phyloP scores from a whole-genome alignment of 2,797 vertebrate genomes.

The Megalops cyprinoides region DNA sequence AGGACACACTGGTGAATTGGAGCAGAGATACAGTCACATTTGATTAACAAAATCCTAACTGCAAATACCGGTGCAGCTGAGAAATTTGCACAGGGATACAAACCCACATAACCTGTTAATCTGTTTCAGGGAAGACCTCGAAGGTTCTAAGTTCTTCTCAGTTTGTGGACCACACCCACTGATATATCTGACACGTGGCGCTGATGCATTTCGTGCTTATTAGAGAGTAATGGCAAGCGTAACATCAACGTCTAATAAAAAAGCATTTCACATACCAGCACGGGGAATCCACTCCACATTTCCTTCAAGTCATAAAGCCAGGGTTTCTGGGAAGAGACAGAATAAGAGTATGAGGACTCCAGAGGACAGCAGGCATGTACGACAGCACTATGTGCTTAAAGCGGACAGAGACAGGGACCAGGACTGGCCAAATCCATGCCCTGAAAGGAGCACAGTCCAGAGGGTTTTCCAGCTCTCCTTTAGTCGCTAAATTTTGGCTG shows the following conservation, averaged over 20 bases:
- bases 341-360: background rate
- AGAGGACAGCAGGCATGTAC: background rate
- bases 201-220: background rate
- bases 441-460: too few species aligned
- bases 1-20: too few species aligned
- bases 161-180: background rate
- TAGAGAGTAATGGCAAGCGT: background rate
- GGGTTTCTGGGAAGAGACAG: slow-evolving; percentile 78
- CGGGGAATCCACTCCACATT: slow-evolving; percentile 92
- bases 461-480: too few species aligned
- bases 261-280: slow-evolving; percentile 78
- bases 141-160: background rate
- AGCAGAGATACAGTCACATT: background rate
- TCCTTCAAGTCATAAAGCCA: slow-evolving; percentile 90
- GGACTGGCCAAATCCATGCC: too few species aligned
- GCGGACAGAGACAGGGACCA: background rate
- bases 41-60: background rate
- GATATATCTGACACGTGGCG: background rate
- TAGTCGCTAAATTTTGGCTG: too few species aligned
- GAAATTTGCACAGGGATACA: background rate
- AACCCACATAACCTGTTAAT: slow-evolving; percentile 6
- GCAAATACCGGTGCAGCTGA: background rate
- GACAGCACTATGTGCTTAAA: background rate
- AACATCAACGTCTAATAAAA: background rate
- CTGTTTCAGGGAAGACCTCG: background rate